phyloP scores from a whole-genome alignment of 1,140 invertebrate species.

The Orius insidiosus region DNA sequence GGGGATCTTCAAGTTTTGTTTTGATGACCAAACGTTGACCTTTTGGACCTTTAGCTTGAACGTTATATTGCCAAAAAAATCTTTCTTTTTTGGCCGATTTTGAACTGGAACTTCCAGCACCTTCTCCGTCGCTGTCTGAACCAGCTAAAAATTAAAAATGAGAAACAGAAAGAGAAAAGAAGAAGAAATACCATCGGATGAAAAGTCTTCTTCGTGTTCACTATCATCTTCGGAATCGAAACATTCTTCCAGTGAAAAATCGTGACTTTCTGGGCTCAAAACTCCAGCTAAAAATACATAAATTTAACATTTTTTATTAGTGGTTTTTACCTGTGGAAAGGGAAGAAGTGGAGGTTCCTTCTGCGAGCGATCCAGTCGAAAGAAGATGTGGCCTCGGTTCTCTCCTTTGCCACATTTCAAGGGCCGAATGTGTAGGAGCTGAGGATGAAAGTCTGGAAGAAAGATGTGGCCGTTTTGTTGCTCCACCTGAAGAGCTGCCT shows the following conservation, averaged over 20 bases:
- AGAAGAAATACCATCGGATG: constrained; percentile 42
- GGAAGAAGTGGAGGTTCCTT: constrained; percentile 74
- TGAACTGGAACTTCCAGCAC: constrained; percentile 25
- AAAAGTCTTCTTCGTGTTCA: constrained; percentile 71
- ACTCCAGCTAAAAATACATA: constrained; percentile 37
- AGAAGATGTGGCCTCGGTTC: constrained; percentile 70
- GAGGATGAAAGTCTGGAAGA: constrained; percentile 58
- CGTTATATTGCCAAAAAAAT: constrained; percentile 98
- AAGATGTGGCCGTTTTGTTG: constrained; percentile 1
- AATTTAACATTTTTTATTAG: not conserved
- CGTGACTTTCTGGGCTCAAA: constrained; percentile 60
- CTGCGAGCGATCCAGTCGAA: constrained; percentile 69
- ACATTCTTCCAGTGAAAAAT: constrained; percentile 68
- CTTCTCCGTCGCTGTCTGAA: constrained; percentile 41
- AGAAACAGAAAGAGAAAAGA: not conserved
- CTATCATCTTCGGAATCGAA: constrained; percentile 61
- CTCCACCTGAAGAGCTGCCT: constrained; percentile 4
- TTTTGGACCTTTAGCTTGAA: constrained; percentile 95
- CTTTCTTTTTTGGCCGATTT: constrained; percentile 52
- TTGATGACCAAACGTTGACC: constrained; percentile 68
- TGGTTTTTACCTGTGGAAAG: constrained; percentile 33
- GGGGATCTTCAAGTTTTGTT: constrained; percentile 77
- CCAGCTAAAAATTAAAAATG: constrained; percentile 26
- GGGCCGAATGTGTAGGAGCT: constrained; percentile 60
- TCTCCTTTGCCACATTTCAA: constrained; percentile 66